Percentiles rank a stretch among this genome's conserved stretches.
phyloP scores from a whole-genome alignment of 2,113 vertebrate genomes.

The Junco hyemalis region DNA sequence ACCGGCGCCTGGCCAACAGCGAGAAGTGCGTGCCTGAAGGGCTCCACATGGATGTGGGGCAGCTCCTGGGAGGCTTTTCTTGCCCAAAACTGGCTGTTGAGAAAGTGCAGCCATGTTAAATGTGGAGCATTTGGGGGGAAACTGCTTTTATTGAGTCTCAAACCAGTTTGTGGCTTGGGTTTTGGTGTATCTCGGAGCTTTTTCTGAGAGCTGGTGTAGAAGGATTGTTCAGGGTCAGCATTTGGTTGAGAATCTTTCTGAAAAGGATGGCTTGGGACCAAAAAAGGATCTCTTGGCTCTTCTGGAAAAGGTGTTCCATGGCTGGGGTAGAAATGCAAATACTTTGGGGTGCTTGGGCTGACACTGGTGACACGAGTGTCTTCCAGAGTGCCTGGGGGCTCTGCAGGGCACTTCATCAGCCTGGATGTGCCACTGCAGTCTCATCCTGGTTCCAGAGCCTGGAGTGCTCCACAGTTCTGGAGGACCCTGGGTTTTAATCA shows the following conservation, averaged over 20 bases:
- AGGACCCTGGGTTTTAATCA: neutral
- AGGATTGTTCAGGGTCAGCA: neutral
- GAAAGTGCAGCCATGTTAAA: neutral
- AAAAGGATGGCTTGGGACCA: neutral
- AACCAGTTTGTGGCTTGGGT: neutral
- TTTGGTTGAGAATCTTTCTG: neutral
- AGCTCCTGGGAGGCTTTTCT: neutral
- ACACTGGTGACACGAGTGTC: rapidly evolving
- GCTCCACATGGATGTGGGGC: rapidly evolving
- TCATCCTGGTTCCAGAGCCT: neutral
- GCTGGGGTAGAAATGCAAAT: neutral
- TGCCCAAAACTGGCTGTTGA: neutral
- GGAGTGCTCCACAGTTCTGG: neutral
- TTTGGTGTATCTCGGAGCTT: neutral
- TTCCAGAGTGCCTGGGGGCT: neutral
- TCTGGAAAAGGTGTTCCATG: neutral
- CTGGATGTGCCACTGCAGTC: neutral
- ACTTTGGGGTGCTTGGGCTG: neutral
- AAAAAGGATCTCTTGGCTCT: neutral
- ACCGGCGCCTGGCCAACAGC: conserved; percentile 80
- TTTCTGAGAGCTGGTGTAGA: neutral
- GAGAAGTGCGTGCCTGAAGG: conserved; percentile 72
- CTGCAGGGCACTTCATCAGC: neutral
- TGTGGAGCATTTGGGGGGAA: neutral
- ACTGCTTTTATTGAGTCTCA: neutral